A percentile compares a stretch with the other conserved stretches of the same genome.
phyloP scores from a whole-genome alignment of 2,113 vertebrate species.

The Cathartes aura region DNA sequence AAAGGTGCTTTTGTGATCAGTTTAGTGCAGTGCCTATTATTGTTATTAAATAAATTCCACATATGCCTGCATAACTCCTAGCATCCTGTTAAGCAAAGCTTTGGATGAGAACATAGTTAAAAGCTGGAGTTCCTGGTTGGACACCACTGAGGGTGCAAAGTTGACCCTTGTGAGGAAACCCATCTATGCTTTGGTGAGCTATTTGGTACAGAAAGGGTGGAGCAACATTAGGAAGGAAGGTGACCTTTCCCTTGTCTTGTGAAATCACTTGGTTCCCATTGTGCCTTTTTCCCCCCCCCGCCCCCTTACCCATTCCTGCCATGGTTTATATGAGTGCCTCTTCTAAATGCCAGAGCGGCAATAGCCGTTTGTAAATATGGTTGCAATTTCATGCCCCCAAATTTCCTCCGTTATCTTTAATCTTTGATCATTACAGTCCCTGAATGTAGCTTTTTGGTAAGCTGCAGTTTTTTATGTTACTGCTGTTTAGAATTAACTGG shows the following conservation, averaged over 20 bases:
- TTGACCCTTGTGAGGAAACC: slow-evolving; percentile 44
- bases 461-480: slow-evolving; percentile 61
- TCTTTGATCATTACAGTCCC: slow-evolving; percentile 42
- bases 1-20: background rate
- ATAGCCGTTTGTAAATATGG: slow-evolving; percentile 73
- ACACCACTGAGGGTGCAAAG: slow-evolving; percentile 1
- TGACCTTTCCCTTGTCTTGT: slow-evolving; percentile 68
- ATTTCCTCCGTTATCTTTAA: slow-evolving; percentile 67
- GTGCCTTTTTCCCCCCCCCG: background rate
- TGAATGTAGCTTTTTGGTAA: slow-evolving; percentile 36
- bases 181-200: background rate
- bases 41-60: background rate
- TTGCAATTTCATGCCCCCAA: slow-evolving; percentile 59
- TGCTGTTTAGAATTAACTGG: slow-evolving; percentile 60
- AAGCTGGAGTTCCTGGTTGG: slow-evolving; percentile 37
- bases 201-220: slow-evolving; percentile 28
- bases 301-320: slow-evolving; percentile 11
- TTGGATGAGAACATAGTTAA: background rate
- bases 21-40: background rate
- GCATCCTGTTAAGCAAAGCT: slow-evolving; percentile 48
- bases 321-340: slow-evolving; percentile 55
- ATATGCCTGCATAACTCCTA: background rate
- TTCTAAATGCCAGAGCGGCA: slow-evolving; percentile 54
- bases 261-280: slow-evolving; percentile 43
- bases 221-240: slow-evolving; percentile 33